Conservation (phyloP, 2,888 invertebrate species). For the Hirtodrosophila alboralis region DNA sequence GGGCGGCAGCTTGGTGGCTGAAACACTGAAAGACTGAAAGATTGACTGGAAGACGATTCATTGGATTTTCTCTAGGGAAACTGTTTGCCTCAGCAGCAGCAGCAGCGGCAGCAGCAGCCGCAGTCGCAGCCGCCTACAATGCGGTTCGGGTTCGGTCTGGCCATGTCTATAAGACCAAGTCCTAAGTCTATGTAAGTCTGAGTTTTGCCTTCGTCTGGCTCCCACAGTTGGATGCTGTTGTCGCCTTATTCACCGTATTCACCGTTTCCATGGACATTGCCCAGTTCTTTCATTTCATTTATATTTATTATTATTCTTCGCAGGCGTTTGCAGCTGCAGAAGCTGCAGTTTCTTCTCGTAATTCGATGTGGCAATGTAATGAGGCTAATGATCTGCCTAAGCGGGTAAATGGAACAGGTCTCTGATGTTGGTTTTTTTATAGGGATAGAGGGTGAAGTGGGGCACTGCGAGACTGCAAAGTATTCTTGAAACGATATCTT, state of each 20-base stretch:
- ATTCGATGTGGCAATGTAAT: conserved; percentile 69
- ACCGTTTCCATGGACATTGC: conserved; percentile 40
- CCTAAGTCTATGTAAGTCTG: conserved; percentile 16
- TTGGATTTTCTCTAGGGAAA: conserved; percentile 65
- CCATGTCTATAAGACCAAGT: conserved; percentile 12
- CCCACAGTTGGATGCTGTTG: conserved; percentile 48
- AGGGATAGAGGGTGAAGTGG: too few relatives aligned
- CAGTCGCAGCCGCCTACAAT: conserved; percentile 31
- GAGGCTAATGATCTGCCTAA: conserved; percentile 69
- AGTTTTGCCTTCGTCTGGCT: conserved; percentile 42
- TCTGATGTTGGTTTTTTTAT: conserved; percentile 3
- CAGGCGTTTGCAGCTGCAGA: conserved; percentile 59
- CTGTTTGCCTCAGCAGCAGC: conserved; percentile 57
- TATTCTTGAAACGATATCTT: conserved; percentile 6
- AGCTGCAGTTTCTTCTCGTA: conserved; percentile 56
- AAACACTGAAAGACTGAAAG: too few relatives aligned
- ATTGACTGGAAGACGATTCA: conserved; percentile 10
- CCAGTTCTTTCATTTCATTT: conserved; percentile 25
- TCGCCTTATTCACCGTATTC: conserved; percentile 40
- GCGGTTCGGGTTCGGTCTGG: conserved; percentile 31
- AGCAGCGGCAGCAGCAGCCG: not conserved
- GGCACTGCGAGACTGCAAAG: conserved; percentile 4
- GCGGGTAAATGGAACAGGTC: conserved; percentile 53
- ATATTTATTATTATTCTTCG: conserved; percentile 21
- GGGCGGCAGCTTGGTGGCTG: conserved; percentile 40